These are phyloP conservation scores for Lumbricus terrestris DNA, from an alignment of 2,888 invertebrate genomes.

Conservation along the genomic window DNA sequence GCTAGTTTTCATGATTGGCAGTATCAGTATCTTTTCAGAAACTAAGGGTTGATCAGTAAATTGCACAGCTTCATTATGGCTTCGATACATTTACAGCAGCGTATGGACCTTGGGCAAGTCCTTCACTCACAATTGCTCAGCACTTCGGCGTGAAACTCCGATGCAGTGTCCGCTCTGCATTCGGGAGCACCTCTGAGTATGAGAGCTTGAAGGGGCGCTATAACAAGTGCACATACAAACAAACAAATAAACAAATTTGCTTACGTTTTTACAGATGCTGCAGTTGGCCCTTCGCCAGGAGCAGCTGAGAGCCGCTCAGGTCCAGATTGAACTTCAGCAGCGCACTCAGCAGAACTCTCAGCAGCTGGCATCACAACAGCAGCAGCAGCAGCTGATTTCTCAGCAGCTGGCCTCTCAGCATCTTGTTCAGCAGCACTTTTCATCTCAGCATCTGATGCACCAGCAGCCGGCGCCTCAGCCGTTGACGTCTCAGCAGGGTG, in stretches of 20 bases:
- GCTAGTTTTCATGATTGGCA: neutral
- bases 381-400: neutral
- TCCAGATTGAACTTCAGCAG: conserved; percentile 34
- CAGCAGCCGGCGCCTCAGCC: neutral
- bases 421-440: neutral
- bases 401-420: conserved; percentile 10
- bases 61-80: no score
- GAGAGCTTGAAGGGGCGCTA: no score
- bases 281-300: conserved; percentile 30
- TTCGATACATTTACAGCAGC: no score
- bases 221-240: no score
- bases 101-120: no score
- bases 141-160: no score
- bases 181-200: no score
- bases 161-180: no score
- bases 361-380: neutral
- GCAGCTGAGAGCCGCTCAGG: conserved; percentile 31
- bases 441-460: conserved; percentile 6
- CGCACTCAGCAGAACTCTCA: conserved; percentile 24
- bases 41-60: neutral
- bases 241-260: no score
- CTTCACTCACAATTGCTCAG: no score
- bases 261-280: conserved; percentile 23
- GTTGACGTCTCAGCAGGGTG: neutral
- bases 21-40: neutral